Evolutionary conservation across 2,113 vertebrate species (phyloP), one percentile per base, ranked within the genome.

Genomic region (Heliornis fulica): DNA sequence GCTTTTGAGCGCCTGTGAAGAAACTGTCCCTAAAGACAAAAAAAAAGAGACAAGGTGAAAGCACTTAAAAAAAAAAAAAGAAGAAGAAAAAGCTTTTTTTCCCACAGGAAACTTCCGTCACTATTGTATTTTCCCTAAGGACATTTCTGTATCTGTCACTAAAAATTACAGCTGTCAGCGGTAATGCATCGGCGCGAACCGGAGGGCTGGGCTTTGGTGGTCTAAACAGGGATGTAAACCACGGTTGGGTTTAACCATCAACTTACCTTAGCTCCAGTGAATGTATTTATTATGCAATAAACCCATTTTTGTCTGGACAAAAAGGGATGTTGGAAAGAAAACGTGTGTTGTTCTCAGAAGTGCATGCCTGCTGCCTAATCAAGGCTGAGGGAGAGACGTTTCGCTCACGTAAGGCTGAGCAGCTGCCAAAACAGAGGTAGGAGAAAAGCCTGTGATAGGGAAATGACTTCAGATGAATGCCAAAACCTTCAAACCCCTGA

Each of bases 61-160:
- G 71, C 50, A 76, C 51, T 90, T 89, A 65, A 57, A 63, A 87
- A 48, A 69, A 23, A n/a, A 60, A 17, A 29, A 43, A 13, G 4
- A 15, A 36, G 6, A 40, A 51, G 5, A 11, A 54, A 13, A 32
- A 1, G 5, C 2, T 83, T 92, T 96, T 92, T 96, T 97, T 97
- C 97, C 96, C 97, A 97, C 95, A 97, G 97, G 96, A 97, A 97
- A 96, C 95, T 94, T 95, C 96, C 93, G 93, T 94, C 90, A 46
- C 23, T 70, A 3, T n/a, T 87, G 87, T 94, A 59, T 96, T 96
- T 97, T 91, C 97, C 97, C 97, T 95, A 95, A 96, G 96, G 97
- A 97, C 96, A 82, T 97, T 93, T 97, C 94, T 96, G 82, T 94
- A 91, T 97, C 96, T 97, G 96, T 97, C 96, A 97, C 93, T 61